Evolutionary conservation across 2,113 vertebrate species (phyloP).

Genomic region (Dolichallabes microphthalmus): DNA sequence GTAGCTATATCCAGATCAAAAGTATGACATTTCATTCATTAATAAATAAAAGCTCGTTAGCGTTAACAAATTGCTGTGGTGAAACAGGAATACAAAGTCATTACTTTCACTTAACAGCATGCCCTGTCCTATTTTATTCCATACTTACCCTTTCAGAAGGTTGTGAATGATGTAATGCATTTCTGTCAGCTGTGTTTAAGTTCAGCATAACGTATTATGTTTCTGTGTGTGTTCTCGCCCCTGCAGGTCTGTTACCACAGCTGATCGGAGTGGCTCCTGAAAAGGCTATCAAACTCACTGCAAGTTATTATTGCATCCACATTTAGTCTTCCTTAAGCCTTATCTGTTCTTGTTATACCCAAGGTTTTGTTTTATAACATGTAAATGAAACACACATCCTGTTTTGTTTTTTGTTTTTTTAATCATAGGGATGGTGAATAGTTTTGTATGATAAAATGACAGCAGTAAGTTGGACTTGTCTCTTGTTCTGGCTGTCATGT

Average conservation of each 20-base stretch:
- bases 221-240: conserved; percentile 27
- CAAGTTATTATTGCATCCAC: conserved; percentile 66
- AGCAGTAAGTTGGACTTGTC: conserved; percentile 24
- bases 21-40: not conserved
- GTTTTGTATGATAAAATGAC: not conserved
- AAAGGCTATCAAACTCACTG: conserved; percentile 98
- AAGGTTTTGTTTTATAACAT: conserved; percentile 5
- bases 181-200: conserved; percentile 17
- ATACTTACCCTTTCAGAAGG: not conserved
- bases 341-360: not conserved
- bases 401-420: not conserved
- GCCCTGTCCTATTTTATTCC: not conserved
- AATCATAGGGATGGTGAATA: not conserved
- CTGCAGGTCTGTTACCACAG: conserved; percentile 92
- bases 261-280: conserved; percentile 97
- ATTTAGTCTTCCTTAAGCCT: conserved; percentile 2
- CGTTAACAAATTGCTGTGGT: not conserved
- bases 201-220: not conserved
- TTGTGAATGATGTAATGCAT: conserved; percentile 10
- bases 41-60: not conserved
- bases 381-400: not conserved
- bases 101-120: conserved; percentile 10
- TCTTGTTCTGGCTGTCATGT: not conserved
- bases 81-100: not conserved
- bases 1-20: not conserved